These are phyloP conservation scores for Panurus biarmicus DNA, from an alignment of 2,113 vertebrate species.

Conservation along the genomic window DNA sequence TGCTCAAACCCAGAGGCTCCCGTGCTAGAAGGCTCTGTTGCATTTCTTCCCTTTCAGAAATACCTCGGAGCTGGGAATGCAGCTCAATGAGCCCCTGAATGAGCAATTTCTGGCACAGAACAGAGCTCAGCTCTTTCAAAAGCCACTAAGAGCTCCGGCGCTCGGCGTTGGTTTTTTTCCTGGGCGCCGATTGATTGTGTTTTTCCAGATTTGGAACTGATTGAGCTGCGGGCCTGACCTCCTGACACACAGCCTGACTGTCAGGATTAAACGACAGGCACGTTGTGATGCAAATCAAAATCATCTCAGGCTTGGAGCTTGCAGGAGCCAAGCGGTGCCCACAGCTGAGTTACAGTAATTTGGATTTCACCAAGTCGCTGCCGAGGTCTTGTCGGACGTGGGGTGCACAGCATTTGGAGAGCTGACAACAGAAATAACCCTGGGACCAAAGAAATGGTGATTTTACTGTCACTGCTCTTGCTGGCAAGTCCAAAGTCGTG, in stretches of 20 bases:
- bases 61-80: background rate
- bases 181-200: background rate
- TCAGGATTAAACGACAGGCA: background rate
- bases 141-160: background rate
- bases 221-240: background rate
- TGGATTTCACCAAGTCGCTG: background rate
- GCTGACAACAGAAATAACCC: background rate
- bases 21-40: background rate
- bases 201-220: slow-evolving; percentile 25
- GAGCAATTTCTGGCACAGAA: slow-evolving; percentile 31
- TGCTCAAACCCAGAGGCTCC: background rate
- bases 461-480: background rate
- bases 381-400: accelerated
- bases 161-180: no score
- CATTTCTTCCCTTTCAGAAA: background rate
- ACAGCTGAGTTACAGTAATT: background rate
- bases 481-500: background rate
- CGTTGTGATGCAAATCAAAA: background rate
- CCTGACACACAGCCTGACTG: background rate
- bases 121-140: background rate
- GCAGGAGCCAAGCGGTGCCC: background rate
- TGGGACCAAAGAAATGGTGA: background rate
- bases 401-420: background rate
- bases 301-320: background rate
- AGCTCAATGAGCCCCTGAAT: background rate